A percentile compares a stretch with the other conserved stretches of the same genome.
Evolutionary conservation across 2,888 invertebrate genomes (phyloP).

Genomic region (Ferdinandea cuprea): DNA sequence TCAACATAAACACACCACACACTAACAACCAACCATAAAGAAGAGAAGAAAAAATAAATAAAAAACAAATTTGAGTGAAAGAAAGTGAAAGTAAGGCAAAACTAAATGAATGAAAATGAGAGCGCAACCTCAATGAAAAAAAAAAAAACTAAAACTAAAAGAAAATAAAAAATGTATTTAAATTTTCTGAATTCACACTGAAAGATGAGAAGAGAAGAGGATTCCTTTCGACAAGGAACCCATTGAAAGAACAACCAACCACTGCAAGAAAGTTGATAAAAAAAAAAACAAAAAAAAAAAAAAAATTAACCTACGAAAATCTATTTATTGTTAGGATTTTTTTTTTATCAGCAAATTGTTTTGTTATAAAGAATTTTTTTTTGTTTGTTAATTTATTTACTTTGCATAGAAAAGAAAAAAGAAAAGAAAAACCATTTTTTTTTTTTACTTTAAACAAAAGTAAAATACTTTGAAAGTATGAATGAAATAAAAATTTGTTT

Average conservation of each 20-base stretch:
- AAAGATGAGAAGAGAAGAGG: constrained; percentile 34
- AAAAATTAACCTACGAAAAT: constrained; percentile 33
- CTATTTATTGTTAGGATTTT: constrained; percentile 57
- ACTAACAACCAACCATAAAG: constrained; percentile 49
- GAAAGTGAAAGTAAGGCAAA: constrained; percentile 49
- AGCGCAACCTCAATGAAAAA: constrained; percentile 41
- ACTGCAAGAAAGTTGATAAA: constrained; percentile 41
- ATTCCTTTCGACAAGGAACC: constrained; percentile 51
- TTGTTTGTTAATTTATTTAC: constrained; percentile 54
- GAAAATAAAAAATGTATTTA: too few species aligned
- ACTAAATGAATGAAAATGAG: constrained; percentile 29
- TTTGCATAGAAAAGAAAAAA: constrained; percentile 21
- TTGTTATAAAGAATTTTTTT: constrained; percentile 35
- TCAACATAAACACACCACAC: constrained; percentile 62
- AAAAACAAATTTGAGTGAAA: constrained; percentile 44
- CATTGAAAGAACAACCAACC: constrained; percentile 29
- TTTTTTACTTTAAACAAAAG: constrained; percentile 59
- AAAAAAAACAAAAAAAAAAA: constrained; percentile 21
- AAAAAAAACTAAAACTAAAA: constrained; percentile 24
- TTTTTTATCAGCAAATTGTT: constrained; percentile 54
- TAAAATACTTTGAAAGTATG: constrained; percentile 43
- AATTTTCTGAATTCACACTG: constrained; percentile 40
- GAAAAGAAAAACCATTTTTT: too few species aligned
- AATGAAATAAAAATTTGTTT: constrained; percentile 47
- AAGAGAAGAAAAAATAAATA: neutral